Base-by-base conservation (phyloP, 1,140 invertebrate genomes). In the Lineus longissimus region DNA sequence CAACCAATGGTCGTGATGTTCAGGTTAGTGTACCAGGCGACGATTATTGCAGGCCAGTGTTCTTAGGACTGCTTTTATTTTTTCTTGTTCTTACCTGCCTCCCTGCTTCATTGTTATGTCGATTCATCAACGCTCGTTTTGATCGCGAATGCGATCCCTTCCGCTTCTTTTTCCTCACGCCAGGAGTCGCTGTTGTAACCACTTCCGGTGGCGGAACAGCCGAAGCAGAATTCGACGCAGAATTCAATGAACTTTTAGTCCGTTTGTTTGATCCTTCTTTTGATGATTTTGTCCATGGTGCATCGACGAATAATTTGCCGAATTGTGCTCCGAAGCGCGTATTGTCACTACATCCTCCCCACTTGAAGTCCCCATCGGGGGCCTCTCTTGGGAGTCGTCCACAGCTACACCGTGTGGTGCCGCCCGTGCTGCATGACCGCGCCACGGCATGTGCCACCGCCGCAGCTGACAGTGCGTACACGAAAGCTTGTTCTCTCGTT, bases 401-500 rank as follows among this genome's bases (percentile, higher is more conserved):
- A 73, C 88, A 89, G 64, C 84, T 84, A 72, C 88, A 89, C 66
- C 88, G 86, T 2, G 86, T 87, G 22, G 89, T 80, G 68, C 86
- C 86, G 4, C 88, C 88, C 2, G 85, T 83, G 30, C 89, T 86
- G 76, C 91, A 94, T 0, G 87, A 90, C 66, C 87, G 82, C 0
- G 91, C 87, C 17, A 92, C 83, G 2, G 88, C 86, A 75, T 90
- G 88, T 13, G 88, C 87, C 47, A 92, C 79, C 1, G 90, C 87
- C 0, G 91, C 90, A 0, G 90, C 87, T 0, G 88, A 84, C 9
- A 93, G 79, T 0, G 90, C 89, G 70, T 92, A 86, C 36, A 92
- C 85, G 63, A 90, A 90, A 0, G 90, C 90, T 55, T 91, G 91
- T 81, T 94, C 91, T 73, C 90, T 84, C 41, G 90, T 91, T 47